phyloP scores from a whole-genome alignment of 1,140 invertebrate genomes.

The Monomorium pharaonis region DNA sequence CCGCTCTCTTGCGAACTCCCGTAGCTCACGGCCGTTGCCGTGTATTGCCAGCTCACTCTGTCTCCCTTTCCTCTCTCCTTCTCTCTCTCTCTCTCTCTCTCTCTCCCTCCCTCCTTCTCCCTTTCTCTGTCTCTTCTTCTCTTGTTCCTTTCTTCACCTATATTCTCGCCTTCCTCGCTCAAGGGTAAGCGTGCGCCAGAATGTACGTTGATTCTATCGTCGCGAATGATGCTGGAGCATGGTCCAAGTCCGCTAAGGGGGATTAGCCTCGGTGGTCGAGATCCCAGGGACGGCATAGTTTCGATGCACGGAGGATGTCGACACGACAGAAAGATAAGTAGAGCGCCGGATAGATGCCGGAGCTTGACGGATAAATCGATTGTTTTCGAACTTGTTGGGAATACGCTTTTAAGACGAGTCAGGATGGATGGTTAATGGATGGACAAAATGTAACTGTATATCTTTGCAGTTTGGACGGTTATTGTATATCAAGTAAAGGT shows the following conservation, averaged over 20 bases:
- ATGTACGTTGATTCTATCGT: slow-evolving; percentile 44
- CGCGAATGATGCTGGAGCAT: slow-evolving; percentile 52
- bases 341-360: slow-evolving; percentile 31
- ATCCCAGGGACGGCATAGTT: slow-evolving; percentile 46
- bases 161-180: slow-evolving; percentile 50
- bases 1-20: slow-evolving; percentile 54
- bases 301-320: slow-evolving; percentile 15
- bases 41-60: slow-evolving; percentile 51
- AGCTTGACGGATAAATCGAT: slow-evolving; percentile 60
- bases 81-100: not conserved
- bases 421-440: not conserved
- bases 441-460: not conserved
- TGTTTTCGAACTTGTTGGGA: slow-evolving; percentile 28
- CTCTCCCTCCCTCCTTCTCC: not conserved
- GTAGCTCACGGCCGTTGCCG: slow-evolving; percentile 63
- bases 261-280: slow-evolving; percentile 44
- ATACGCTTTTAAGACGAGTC: not conserved
- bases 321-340: slow-evolving; percentile 44
- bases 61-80: not conserved
- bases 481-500: not conserved
- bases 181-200: slow-evolving; percentile 17
- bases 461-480: not conserved
- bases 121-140: not conserved
- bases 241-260: slow-evolving; percentile 49
- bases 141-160: not conserved